Evolutionary conservation across 2,113 vertebrate genomes (phyloP).

Genomic region (Accipiter virgatus): DNA sequence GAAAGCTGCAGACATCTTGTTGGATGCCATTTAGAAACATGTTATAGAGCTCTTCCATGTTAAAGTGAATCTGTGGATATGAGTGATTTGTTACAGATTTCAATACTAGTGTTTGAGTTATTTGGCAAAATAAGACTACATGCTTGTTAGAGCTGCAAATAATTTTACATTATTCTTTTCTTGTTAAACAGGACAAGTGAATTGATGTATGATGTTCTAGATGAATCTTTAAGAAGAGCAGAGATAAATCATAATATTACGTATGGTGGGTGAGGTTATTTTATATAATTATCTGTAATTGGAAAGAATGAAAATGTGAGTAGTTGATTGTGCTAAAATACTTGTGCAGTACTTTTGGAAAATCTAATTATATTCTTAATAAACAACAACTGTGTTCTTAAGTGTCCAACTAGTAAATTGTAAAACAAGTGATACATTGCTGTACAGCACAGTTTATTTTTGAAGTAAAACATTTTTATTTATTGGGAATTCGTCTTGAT

Average conservation of each 20-base stretch:
- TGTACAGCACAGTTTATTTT: background rate
- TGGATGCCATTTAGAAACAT: background rate
- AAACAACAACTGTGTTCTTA: background rate
- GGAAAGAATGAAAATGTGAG: background rate
- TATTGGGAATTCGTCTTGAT: background rate
- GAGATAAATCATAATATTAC: slow-evolving; percentile 98
- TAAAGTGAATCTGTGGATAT: background rate
- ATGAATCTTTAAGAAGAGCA: slow-evolving; percentile 95
- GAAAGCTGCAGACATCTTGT: background rate
- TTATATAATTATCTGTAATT: background rate
- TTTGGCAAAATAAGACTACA: background rate
- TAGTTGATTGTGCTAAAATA: background rate
- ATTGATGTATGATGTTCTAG: slow-evolving; percentile 94
- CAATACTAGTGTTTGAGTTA: background rate
- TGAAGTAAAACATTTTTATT: background rate
- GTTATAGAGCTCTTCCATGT: background rate
- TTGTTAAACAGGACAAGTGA: slow-evolving; percentile 85
- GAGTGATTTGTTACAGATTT: background rate
- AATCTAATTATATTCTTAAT: background rate
- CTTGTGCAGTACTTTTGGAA: background rate
- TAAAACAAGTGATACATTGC: background rate
- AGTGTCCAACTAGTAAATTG: background rate
- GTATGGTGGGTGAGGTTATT: slow-evolving; percentile 80
- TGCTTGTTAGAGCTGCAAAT: background rate
- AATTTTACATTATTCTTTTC: background rate